Percentiles rank a stretch among this genome's conserved stretches.
These are phyloP conservation scores for Ferrisia virgata DNA, from an alignment of 2,888 invertebrate species.

Conservation along the genomic window DNA sequence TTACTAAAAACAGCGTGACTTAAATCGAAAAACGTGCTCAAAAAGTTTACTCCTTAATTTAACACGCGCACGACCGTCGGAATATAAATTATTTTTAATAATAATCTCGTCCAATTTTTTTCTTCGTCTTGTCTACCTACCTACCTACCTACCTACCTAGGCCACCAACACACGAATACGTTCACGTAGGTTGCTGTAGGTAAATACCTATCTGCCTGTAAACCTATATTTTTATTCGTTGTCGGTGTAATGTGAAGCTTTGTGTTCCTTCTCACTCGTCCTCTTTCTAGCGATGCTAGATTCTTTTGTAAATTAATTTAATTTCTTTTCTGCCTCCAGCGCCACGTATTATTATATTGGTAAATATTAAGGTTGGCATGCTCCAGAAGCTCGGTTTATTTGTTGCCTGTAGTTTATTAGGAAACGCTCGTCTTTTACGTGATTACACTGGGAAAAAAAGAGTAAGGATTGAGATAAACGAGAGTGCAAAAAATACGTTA, in stretches of 20 bases:
- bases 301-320: neutral
- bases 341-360: neutral
- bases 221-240: too few relatives aligned
- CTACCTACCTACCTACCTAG: neutral
- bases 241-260: neutral
- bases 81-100: slow-evolving; percentile 33
- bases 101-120: slow-evolving; percentile 22
- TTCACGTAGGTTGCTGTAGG: neutral
- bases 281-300: neutral
- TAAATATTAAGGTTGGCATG: neutral
- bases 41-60: slow-evolving; percentile 28
- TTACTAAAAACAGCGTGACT: neutral
- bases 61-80: neutral
- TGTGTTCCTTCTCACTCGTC: neutral
- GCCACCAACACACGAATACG: neutral
- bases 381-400: neutral
- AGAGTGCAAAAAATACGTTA: neutral
- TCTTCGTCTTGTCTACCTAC: neutral
- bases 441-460: neutral
- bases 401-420: neutral
- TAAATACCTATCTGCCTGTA: neutral
- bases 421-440: neutral
- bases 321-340: too few relatives aligned
- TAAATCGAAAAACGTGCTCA: slow-evolving; percentile 20
- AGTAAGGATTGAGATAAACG: neutral